phyloP scores from a whole-genome alignment of 1,140 invertebrate genomes.

The Brachionus paranguensis region DNA sequence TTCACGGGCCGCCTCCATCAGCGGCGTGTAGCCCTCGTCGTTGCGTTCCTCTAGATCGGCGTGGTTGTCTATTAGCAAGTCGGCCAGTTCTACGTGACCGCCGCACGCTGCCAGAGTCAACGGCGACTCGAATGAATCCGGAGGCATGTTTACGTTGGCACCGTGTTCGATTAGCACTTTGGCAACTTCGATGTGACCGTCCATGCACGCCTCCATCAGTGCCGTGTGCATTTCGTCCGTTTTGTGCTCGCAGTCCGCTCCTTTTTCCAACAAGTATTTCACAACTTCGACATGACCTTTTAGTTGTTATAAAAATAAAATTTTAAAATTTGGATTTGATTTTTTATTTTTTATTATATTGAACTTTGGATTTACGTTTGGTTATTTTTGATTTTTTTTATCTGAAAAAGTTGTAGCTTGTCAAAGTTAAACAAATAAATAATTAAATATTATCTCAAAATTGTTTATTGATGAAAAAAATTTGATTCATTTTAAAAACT shows the following conservation, averaged over 20 bases:
- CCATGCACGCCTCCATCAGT: conserved; percentile 98
- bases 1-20: conserved; percentile 87
- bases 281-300: conserved; percentile 63
- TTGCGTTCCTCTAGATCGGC: conserved; percentile 98
- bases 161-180: conserved; percentile 57
- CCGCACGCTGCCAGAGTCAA: conserved; percentile 94
- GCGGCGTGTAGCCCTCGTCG: conserved; percentile 98
- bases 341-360: too few species aligned
- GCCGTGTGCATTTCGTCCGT: conserved; percentile 97
- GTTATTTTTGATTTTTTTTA: too few species aligned
- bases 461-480: too few species aligned
- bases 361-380: too few species aligned
- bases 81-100: conserved; percentile 91
- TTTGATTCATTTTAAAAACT: too few species aligned
- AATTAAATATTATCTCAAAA: too few species aligned
- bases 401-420: too few species aligned
- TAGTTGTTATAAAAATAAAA: background rate
- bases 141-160: conserved; percentile 68
- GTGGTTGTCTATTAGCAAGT: conserved; percentile 81
- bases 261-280: conserved; percentile 55
- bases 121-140: conserved; percentile 95
- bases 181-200: conserved; percentile 72
- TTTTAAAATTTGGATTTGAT: background rate
- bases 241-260: conserved; percentile 71
- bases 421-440: too few species aligned